phyloP scores from a whole-genome alignment of 2,888 invertebrate species.

The Sturmia bella region DNA sequence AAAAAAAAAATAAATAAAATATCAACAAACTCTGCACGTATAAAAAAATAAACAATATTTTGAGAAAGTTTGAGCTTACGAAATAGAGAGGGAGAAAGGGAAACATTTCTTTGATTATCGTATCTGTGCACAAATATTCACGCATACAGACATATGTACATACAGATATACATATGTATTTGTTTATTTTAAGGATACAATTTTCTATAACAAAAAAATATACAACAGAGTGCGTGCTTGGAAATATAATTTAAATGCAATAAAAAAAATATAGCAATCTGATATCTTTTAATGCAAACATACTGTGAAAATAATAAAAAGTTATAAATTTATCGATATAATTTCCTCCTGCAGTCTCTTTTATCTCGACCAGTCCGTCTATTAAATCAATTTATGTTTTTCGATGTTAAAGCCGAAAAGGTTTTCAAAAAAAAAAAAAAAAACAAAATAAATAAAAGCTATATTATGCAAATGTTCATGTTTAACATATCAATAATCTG shows the following conservation, averaged over 20 bases:
- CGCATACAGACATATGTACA: no score
- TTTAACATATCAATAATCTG: no score
- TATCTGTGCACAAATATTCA: slow-evolving; percentile 33
- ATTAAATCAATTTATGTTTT: slow-evolving; percentile 24
- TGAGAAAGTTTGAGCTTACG: not conserved
- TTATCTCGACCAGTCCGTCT: not conserved
- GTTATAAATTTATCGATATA: slow-evolving; percentile 36
- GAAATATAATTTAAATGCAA: slow-evolving; percentile 58
- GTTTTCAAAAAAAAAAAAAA: no score
- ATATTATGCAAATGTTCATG: no score
- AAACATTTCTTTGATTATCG: slow-evolving; percentile 31
- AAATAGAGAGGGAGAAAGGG: not conserved
- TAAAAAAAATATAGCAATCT: slow-evolving; percentile 18
- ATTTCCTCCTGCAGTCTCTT: not conserved
- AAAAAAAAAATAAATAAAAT: slow-evolving; percentile 4
- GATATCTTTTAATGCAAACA: slow-evolving; percentile 12
- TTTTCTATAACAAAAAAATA: not conserved
- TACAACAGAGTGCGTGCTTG: slow-evolving; percentile 55
- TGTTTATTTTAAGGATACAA: not conserved
- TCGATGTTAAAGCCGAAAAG: not conserved
- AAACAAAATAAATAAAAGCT: no score
- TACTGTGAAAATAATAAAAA: slow-evolving; percentile 7
- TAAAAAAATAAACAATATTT: not conserved
- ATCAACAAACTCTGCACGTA: not conserved
- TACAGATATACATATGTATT: not conserved